Base-by-base conservation (phyloP, 2,888 invertebrate genomes). In the Bombylius major region DNA sequence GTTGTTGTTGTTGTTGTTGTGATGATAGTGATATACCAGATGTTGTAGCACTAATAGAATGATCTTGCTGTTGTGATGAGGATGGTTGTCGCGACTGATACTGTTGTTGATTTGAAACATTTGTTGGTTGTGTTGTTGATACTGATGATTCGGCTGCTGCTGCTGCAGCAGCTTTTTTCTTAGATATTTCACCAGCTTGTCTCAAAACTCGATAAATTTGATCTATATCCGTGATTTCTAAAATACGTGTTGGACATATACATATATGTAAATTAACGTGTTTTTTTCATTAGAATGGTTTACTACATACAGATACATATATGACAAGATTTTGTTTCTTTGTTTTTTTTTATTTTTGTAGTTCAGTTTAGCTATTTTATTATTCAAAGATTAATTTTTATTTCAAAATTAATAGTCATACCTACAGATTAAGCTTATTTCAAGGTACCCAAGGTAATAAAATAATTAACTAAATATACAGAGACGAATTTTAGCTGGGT, bases 141-240 rank as follows among this genome's bases (percentile, higher is more conserved):
- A 54, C 54, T 32, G 53, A 53, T 56, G 58, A 64, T 65, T 69
- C 71, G 63, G 71, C 71, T 65, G 65, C 66, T 55, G 55, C 58
- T 56, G 61, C 57, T 59, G 58, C 58, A 50, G 59, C 60, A 57
- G 58, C 58, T 54, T 67, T 63, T 66, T 72, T 72, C 80, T 82
- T 83, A 81, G 39, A 42, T 71, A 91, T 87, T 81, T 92, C 91
- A 73, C 89, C 90, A 71, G 92, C 92, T 76, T 92, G 89, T 81
- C 92, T 92, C 80, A 93, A 83, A 75, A 92, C 91, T 81, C 91
- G 91, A 80, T 93, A 93, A 76, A 89, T 90, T 78, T 87, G 86
- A 82, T 93, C 92, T 80, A 91, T 84, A 80, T 90, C 70, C 68
- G 79, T 72, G 62, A 71, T 69, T 69, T 72, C 72, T 64, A 34